Evolutionary conservation across 2,113 vertebrate species (phyloP), one percentile per base, ranked within the genome.

Genomic region (Campylomormyrus numenius): DNA sequence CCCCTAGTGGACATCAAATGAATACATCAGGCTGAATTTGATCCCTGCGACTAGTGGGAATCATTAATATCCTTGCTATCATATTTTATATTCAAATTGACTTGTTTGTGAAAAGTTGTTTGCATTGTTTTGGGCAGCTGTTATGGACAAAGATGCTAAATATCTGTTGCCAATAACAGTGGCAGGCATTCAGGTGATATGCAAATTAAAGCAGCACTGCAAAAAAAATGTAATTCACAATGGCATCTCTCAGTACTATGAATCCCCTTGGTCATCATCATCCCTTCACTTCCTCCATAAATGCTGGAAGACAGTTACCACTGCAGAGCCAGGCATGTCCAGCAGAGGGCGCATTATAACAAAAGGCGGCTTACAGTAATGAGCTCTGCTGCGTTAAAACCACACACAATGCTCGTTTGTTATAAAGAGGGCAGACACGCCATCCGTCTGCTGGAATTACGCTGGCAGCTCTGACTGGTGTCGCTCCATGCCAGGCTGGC

Each of bases 1-100:
- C 90, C 90, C 50, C 90, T 92, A 88, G 90, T 89, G 90, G 88
- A 35, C n/a, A 49, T 85, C 10, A 46, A 45, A 39, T 74, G 56
- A 74, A 74, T 39, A 39, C 70, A 35, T 35, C 70, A 77, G 70
- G 70, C 11, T 39, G 70, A 77, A 77, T 77, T 27, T 27, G 58
- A 66, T 9, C 24, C n/a, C 9, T 27, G 58, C 53, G 21, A 21
- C 53, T 56, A 21, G 19, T 56, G 53, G 53, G 53, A 21, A 56
- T 56, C 19, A 56, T 74, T 74, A 27, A 35, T 35, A 74, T 31
- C 66, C 9, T 74, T 35, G 13, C 3, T 4, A 31, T 77, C 31
- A 77, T 6, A 39, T 39, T 77, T 31, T 35, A 77, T 5, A 39
- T 77, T 31, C 27, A 19, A 31, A 39, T 27, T 31, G 24, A 70